Evolutionary conservation across 1,140 invertebrate species (phyloP).

Genomic region (Elymnias hypermnestra): DNA sequence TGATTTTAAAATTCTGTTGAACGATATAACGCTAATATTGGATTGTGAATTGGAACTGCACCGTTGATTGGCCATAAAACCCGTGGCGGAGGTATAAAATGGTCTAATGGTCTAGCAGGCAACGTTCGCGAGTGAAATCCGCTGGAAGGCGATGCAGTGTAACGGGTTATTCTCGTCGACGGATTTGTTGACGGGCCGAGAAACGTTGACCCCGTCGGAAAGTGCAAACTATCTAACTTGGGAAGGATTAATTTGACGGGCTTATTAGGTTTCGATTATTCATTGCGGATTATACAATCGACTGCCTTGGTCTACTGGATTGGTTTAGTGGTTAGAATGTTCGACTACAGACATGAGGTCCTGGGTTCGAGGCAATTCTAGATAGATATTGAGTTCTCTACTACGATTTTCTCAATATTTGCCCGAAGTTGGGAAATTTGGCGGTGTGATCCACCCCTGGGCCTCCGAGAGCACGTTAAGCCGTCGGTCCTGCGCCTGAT

Average conservation of each 20-base stretch:
- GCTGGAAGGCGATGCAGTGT: slow-evolving; percentile 61
- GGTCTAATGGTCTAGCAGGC: slow-evolving; percentile 56
- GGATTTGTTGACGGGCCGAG: slow-evolving; percentile 69
- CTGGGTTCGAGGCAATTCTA: too few relatives aligned
- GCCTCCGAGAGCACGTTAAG: too few relatives aligned
- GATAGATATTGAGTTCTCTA: too few relatives aligned
- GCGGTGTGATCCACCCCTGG: too few relatives aligned
- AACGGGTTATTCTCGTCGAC: slow-evolving; percentile 73
- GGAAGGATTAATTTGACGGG: slow-evolving; percentile 1
- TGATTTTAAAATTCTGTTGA: slow-evolving; percentile 9
- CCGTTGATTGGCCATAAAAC: slow-evolving; percentile 26
- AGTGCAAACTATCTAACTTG: slow-evolving; percentile 39
- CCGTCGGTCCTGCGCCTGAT: too few relatives aligned
- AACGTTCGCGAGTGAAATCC: slow-evolving; percentile 53
- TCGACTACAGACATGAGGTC: too few relatives aligned
- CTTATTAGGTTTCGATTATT: slow-evolving; percentile 7
- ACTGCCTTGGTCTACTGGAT: too few relatives aligned
- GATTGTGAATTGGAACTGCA: slow-evolving; percentile 13
- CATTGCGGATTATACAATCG: too few relatives aligned
- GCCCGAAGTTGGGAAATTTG: too few relatives aligned
- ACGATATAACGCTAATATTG: slow-evolving; percentile 8
- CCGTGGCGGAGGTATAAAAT: slow-evolving; percentile 38
- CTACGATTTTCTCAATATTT: too few relatives aligned
- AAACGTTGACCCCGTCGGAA: slow-evolving; percentile 64
- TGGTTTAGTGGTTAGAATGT: too few relatives aligned